Percentiles rank a stretch among this genome's conserved stretches.
Evolutionary conservation across 2,888 invertebrate genomes (phyloP).

Genomic region (Spatulosminthurus flaviceps): DNA sequence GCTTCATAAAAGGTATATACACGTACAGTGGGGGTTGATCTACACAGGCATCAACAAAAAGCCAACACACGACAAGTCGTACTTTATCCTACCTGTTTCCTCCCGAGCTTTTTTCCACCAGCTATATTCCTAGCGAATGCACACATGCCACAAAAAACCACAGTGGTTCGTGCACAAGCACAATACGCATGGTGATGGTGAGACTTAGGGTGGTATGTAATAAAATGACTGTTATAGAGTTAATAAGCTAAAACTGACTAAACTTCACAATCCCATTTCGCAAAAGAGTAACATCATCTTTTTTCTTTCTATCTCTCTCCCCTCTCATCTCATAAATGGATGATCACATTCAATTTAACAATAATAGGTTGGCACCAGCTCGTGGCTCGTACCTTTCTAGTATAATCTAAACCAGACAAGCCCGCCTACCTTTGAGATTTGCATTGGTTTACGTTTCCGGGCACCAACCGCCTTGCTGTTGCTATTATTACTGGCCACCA

Average conservation of each 20-base stretch:
- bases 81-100: conserved; percentile 35
- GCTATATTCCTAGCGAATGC: neutral
- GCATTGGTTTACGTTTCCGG: conserved; percentile 58
- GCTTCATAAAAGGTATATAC: neutral
- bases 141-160: neutral
- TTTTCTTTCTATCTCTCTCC: conserved; percentile 30
- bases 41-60: conserved; percentile 1
- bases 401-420: conserved; percentile 22
- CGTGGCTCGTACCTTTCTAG: conserved; percentile 41
- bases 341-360: conserved; percentile 45
- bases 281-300: conserved; percentile 45
- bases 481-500: conserved; percentile 27
- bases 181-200: neutral
- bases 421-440: conserved; percentile 57
- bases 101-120: conserved; percentile 11
- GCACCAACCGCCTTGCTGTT: conserved; percentile 57
- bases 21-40: conserved; percentile 22
- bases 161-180: conserved; percentile 9
- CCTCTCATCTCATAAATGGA: conserved; percentile 49
- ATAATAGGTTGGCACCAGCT: conserved; percentile 42
- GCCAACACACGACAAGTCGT: conserved; percentile 27
- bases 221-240: neutral
- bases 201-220: neutral
- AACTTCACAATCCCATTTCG: conserved; percentile 40
- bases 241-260: conserved; percentile 22